Evolutionary conservation across 2,888 invertebrate species (phyloP), one percentile per base, ranked within the genome.

Genomic region (Andricus curvator): DNA sequence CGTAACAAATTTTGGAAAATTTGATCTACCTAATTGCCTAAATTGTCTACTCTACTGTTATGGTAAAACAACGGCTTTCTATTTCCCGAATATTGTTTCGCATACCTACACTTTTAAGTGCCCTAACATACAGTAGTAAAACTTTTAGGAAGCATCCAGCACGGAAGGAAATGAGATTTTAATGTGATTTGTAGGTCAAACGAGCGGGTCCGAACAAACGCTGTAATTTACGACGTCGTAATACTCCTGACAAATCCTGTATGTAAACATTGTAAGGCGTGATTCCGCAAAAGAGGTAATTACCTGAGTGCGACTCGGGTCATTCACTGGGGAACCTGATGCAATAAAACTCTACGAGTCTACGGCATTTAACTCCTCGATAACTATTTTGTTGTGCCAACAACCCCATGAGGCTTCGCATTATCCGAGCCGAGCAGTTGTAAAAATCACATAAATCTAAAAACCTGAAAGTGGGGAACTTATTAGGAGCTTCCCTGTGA

Each of bases 341-440:
- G 89, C 88, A 91, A 91, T 92, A 92, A 92, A 92, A 91, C 86
- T n/a, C n/a, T n/a, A n/a, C n/a, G n/a, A n/a, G n/a, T n/a, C n/a
- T 91, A 90, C 89, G 87, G 86, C 88, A 89, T 85, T 80, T 77
- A 66, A 66, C 66, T 81, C 77, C 79, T 83, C 80, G 81, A 78
- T 84, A 83, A 84, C 83, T 84, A 84, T 86, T 85, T 83, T 85
- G 86, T 86, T 84, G 86, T 77, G 86, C 85, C 87, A 88, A 88
- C 88, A 87, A 84, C 82, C 81, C 82, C 79, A 77, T 78, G 62
- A 78, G 81, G 76, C 78, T 80, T 78, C 78, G 74, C 77, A 68
- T 78, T n/a, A 66, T 37, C 41, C 5, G 37, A 11, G 1, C 17
- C 3, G 37, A 20, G 0, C 17, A n/a, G 66, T 37, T 33, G 37